A percentile compares a stretch with the other conserved stretches of the same genome.
These are phyloP conservation scores for Ictalurus punctatus DNA, from an alignment of 2,113 vertebrate species.

Conservation along the genomic window DNA sequence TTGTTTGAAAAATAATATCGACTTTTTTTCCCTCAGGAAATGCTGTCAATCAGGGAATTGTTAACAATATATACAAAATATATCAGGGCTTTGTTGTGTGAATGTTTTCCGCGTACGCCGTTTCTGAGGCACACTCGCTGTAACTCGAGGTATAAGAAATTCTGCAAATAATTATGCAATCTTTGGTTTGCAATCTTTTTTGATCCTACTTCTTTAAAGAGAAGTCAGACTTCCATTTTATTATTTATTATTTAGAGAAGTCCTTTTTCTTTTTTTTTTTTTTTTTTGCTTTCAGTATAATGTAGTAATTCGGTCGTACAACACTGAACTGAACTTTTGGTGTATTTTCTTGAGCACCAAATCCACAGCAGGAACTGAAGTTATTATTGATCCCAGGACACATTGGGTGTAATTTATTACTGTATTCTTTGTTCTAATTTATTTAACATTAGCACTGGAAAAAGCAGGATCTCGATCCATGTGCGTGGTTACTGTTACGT, in stretches of 20 bases:
- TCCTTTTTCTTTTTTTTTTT: background rate
- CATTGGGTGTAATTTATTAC: slow-evolving; percentile 3
- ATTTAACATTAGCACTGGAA: slow-evolving; percentile 57
- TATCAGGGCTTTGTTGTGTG: slow-evolving; percentile 33
- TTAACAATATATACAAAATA: slow-evolving; percentile 2
- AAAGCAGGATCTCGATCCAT: slow-evolving; percentile 54
- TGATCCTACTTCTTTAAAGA: background rate
- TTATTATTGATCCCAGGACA: slow-evolving; percentile 30
- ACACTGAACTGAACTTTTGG: slow-evolving; percentile 20
- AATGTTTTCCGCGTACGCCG: background rate
- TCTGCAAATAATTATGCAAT: slow-evolving; percentile 4
- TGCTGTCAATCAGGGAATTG: background rate
- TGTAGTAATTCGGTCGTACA: background rate
- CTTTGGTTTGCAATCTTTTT: background rate
- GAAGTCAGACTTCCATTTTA: background rate
- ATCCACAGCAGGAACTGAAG: slow-evolving; percentile 32
- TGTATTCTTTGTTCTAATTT: slow-evolving; percentile 38
- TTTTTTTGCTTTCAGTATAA: background rate
- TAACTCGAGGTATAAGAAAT: slow-evolving; percentile 6
- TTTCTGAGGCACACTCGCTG: background rate
- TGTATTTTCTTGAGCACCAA: slow-evolving; percentile 31
- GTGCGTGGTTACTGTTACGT: slow-evolving; percentile 44
- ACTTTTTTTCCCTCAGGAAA: slow-evolving; percentile 31
- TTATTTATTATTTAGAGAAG: slow-evolving; percentile 31
- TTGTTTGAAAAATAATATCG: background rate